Base-by-base conservation (phyloP, 2,888 invertebrate species). In the Sipha maydis region DNA sequence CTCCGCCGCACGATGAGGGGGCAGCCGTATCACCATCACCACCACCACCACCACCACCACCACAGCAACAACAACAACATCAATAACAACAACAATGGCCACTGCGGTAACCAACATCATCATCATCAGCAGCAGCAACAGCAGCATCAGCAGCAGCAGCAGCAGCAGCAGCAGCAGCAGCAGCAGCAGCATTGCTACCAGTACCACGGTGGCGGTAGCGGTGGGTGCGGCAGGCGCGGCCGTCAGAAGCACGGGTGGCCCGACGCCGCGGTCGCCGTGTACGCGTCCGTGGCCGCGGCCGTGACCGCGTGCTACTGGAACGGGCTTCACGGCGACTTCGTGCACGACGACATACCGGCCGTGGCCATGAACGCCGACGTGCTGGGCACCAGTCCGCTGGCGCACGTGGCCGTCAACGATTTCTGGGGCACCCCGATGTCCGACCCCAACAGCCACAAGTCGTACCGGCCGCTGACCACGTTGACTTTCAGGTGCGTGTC, bases 341-440 rank as follows among this genome's bases (percentile, higher is more conserved):
- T 97, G 90, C 97, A 97, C 92, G 97, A 97, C 91, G 97, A 97
- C 92, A 94, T 97, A 90, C 96, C 96, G 89, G 97, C 97, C 67
- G 95, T 97, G 90, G 95, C 95, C 91, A 93, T 95, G 90, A 97
- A 97, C 92, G 94, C 94, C 91, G 97, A 97, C 92, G 97, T 97
- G 90, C 93, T 94, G 82, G 96, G 95, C 0, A 93, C 93, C 85
- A 95, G 94, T 90, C 92, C 94, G 56, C 92, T 95, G 91, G 91
- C 93, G 90, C 93, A 93, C 91, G 93, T 96, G 91, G 94, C 96
- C 91, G 93, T 93, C 91, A 95, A 96, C 92, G 97, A 97, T 92
- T 97, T 97, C 92, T 97, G 97, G 97, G 97, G 97, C n/a, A 96
- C 95, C 86, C 95, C 96, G 61, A 96, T 97, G 96, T 93, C 94